Evolutionary conservation across 2,888 invertebrate species (phyloP).

Genomic region (Coleophora deauratella): DNA sequence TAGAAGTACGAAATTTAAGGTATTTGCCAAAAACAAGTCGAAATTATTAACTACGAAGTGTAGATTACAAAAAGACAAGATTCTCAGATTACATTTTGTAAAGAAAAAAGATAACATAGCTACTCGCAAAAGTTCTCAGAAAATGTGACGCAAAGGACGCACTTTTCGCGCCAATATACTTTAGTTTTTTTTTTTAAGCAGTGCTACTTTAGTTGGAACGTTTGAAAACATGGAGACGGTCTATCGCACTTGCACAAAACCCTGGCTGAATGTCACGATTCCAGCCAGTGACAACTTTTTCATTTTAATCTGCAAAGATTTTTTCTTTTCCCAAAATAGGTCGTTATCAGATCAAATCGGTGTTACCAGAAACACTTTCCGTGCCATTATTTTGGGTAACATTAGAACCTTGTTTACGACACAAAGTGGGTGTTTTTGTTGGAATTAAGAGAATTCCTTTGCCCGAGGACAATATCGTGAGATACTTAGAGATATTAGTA

Average conservation of each 20-base stretch:
- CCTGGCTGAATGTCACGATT: slow-evolving; percentile 11
- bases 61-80: too few species aligned
- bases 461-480: slow-evolving; percentile 13
- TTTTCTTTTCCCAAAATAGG: slow-evolving; percentile 6
- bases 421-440: slow-evolving; percentile 17
- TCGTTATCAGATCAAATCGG: slow-evolving; percentile 34
- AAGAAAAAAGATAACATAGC: slow-evolving; percentile 4
- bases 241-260: slow-evolving; percentile 13
- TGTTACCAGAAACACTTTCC: slow-evolving; percentile 42
- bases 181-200: slow-evolving; percentile 5
- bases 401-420: slow-evolving; percentile 27
- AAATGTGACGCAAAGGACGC: slow-evolving; percentile 12
- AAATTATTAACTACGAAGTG: too few species aligned
- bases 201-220: slow-evolving; percentile 5
- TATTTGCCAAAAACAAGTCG: too few species aligned
- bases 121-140: slow-evolving; percentile 10
- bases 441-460: slow-evolving; percentile 13
- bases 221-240: slow-evolving; percentile 12
- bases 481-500: slow-evolving; percentile 5
- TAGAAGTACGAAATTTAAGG: too few species aligned
- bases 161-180: slow-evolving; percentile 6
- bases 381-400: slow-evolving; percentile 40
- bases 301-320: slow-evolving; percentile 8
- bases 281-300: slow-evolving; percentile 20
- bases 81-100: slow-evolving; percentile 1